A percentile compares a stretch with the other conserved stretches of the same genome.
These are phyloP conservation scores for Myotis pilosus DNA, from an alignment of 2,797 vertebrate species.

Conservation along the genomic window DNA sequence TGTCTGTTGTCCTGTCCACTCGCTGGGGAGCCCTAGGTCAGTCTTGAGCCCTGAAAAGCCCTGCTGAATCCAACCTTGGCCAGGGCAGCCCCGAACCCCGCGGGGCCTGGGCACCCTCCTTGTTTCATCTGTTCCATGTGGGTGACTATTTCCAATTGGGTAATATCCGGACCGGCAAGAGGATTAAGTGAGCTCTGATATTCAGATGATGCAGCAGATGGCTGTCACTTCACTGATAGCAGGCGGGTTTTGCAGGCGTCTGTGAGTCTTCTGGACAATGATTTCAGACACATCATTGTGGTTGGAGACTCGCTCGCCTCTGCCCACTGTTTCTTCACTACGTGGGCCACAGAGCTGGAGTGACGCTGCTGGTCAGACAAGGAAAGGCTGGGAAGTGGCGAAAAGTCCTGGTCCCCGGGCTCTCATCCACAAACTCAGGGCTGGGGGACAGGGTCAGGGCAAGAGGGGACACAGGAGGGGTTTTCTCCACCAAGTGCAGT, in stretches of 20 bases:
- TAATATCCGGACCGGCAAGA: rapidly evolving
- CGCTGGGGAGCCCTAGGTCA: not conserved
- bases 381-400: not conserved
- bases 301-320: not conserved
- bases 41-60: not conserved
- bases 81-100: not conserved
- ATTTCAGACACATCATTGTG: not conserved
- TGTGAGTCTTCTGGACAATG: not conserved
- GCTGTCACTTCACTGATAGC: rapidly evolving
- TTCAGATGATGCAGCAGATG: not conserved
- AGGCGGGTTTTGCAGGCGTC: rapidly evolving
- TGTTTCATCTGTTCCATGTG: not conserved
- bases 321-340: not conserved
- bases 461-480: too few species aligned
- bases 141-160: not conserved
- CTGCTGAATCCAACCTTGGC: too few species aligned
- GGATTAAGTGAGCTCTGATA: not conserved
- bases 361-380: not conserved
- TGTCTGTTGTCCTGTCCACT: rapidly evolving
- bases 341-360: not conserved
- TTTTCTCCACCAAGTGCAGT: not conserved
- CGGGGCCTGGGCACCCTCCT: not conserved
- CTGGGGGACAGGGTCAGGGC: rapidly evolving
- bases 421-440: not conserved
- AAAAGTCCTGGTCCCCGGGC: not conserved